Base-by-base conservation (phyloP, 2,888 invertebrate genomes). In the Heliconius cydno region DNA sequence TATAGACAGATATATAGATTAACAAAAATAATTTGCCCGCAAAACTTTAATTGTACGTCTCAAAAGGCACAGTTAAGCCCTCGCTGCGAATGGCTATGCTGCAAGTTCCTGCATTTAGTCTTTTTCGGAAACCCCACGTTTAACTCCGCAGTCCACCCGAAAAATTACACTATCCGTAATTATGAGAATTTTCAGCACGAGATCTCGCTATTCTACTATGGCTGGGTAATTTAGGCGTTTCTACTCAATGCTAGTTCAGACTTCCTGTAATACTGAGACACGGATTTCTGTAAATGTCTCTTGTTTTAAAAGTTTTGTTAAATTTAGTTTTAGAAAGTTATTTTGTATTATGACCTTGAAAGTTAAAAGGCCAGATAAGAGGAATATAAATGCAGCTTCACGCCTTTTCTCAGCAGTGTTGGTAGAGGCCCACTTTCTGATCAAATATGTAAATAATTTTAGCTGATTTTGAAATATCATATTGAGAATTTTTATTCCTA, bases 161-260 rank as follows among this genome's bases (percentile, higher is more conserved):
- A 85, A 89, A 91, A 92, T 91, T 90, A 87, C 90, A 89, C 90
- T 91, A 91, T 89, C 89, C 84, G 88, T 89, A 90, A 92, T 91
- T 92, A 90, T 87, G 86, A 86, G 87, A 86, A 84, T 86, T 83
- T 81, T 78, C 77, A 77, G 68, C 73, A 25, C 72, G 57, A 38
- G 46, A 67, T 52, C 63, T 66, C 74, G 80, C 63, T 60, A 63
- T 79, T 79, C 66, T 60, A 63, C 67, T 74, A 68, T 38, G 79
- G 28, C 46, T 72, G 77, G 63, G 46, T 77, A 71, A 77, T 77
- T 38, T 74, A 30, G 60, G 38, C 52, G 52, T 41, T 73, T 74
- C 13, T 68, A 73, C 52, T 63, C 72, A 34, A 68, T 68, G n/a
- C 41, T 13, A 68, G 68, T 68, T 41, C 38, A 68, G 38, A 60